Conservation (phyloP, 2,797 vertebrate species). For the Emydoidea blandingii region DNA sequence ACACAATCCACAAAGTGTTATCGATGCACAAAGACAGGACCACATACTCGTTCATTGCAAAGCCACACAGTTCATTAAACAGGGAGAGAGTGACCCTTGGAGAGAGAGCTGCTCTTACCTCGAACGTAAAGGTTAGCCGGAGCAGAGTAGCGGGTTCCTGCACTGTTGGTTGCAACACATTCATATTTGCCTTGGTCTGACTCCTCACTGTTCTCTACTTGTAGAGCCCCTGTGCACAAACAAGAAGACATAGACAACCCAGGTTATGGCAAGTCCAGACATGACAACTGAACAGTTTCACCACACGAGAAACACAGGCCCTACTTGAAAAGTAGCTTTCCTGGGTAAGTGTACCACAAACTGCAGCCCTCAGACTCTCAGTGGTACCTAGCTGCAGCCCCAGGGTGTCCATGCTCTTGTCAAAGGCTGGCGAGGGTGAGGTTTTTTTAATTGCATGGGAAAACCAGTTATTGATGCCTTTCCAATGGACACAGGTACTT, state of each 20-base stretch:
- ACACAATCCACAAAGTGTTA: neutral
- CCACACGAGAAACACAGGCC: constrained; percentile 41
- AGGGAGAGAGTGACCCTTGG: constrained; percentile 17
- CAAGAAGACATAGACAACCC: constrained; percentile 67
- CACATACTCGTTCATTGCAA: neutral
- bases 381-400: constrained; percentile 49
- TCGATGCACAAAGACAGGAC: neutral
- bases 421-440: constrained; percentile 38
- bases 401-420: constrained; percentile 31
- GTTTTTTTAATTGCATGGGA: constrained; percentile 33
- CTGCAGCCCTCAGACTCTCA: constrained; percentile 19
- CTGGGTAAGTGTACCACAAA: neutral
- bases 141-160: constrained; percentile 96
- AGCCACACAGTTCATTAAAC: neutral
- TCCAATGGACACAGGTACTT: constrained; percentile 33
- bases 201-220: constrained; percentile 98
- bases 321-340: constrained; percentile 12
- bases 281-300: constrained; percentile 10
- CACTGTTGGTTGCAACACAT: constrained; percentile 96
- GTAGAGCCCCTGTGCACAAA: constrained; percentile 91
- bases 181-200: constrained; percentile 99
- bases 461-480: constrained; percentile 40
- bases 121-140: constrained; percentile 98
- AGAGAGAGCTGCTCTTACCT: constrained; percentile 88
- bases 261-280: constrained; percentile 46